A percentile compares a stretch with the other conserved stretches of the same genome.
These are phyloP conservation scores for Phenganax subtilis DNA, from an alignment of 92 coral and sea anemone genomes.

Conservation along the genomic window DNA sequence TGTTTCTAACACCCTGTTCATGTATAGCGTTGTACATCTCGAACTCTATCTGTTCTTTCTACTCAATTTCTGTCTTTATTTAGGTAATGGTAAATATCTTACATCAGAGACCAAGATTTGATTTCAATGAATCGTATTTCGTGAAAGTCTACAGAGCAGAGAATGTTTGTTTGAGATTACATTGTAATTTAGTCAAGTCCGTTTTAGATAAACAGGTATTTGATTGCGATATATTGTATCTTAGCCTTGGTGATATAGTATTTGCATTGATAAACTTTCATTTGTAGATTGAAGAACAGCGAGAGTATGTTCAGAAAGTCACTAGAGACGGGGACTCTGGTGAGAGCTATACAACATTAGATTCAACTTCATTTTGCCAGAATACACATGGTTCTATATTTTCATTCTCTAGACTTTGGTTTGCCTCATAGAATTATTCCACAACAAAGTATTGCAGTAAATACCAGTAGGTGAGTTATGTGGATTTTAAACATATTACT, in stretches of 20 bases:
- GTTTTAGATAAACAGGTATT: slow-evolving; percentile 87
- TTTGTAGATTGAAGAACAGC: slow-evolving; percentile 73
- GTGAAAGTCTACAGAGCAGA: slow-evolving; percentile 90
- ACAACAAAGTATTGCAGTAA: slow-evolving; percentile 88
- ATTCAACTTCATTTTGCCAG: not conserved
- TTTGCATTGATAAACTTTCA: not conserved
- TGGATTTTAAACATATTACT: not conserved
- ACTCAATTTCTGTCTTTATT: not conserved
- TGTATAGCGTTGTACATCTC: not conserved
- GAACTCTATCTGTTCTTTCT: too few species aligned
- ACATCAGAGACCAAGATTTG: slow-evolving; percentile 79
- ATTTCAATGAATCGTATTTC: slow-evolving; percentile 76
- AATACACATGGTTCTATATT: not conserved
- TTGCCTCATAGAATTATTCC: slow-evolving; percentile 92
- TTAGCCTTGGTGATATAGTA: not conserved
- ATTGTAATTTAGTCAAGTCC: slow-evolving; percentile 78
- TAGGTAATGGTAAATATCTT: slow-evolving; percentile 78
- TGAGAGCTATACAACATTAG: slow-evolving; percentile 14
- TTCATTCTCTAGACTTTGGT: slow-evolving; percentile 64
- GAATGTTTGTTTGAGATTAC: slow-evolving; percentile 76
- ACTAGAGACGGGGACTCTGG: slow-evolving; percentile 81
- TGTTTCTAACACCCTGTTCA: too few species aligned
- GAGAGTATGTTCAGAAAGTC: slow-evolving; percentile 88
- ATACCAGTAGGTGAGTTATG: slow-evolving; percentile 71
- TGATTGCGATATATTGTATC: not conserved